Percentiles rank a stretch among this genome's conserved stretches.
Evolutionary conservation across 1,140 invertebrate genomes (phyloP).

Genomic region (Holcopasites calliopsidis): DNA sequence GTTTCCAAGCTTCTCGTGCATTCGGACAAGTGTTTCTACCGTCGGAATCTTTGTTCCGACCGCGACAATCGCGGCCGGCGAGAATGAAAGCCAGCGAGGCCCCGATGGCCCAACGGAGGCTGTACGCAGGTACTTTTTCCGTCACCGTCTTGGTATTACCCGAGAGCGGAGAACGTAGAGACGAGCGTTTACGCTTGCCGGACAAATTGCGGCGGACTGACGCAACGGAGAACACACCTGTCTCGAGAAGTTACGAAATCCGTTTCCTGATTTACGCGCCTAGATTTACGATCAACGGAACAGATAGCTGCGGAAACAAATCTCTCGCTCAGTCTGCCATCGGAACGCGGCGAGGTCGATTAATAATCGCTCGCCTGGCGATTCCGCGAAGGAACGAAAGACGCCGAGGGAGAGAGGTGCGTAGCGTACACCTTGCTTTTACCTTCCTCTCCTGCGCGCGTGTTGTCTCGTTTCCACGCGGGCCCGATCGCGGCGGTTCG

Average conservation of each 20-base stretch:
- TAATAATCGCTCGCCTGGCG: constrained; percentile 1
- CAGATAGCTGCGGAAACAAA: constrained; percentile 23
- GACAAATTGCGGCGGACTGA: constrained; percentile 59
- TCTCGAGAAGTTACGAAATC: constrained; percentile 64
- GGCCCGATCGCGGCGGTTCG: constrained; percentile 18
- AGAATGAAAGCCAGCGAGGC: background rate
- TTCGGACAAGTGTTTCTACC: background rate
- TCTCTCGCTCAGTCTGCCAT: background rate
- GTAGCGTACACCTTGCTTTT: background rate
- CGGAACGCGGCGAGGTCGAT: background rate
- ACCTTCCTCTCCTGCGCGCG: background rate
- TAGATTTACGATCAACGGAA: constrained; percentile 20
- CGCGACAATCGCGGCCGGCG: constrained; percentile 1
- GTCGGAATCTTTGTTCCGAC: constrained; percentile 40
- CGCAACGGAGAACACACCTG: constrained; percentile 61
- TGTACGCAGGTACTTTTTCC: constrained; percentile 38
- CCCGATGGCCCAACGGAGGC: constrained; percentile 9
- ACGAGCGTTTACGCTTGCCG: constrained; percentile 6
- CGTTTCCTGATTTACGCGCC: constrained; percentile 46
- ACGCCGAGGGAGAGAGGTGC: background rate
- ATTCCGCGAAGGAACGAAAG: background rate
- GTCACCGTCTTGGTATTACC: constrained; percentile 37
- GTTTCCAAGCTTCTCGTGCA: too few species aligned
- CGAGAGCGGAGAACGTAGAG: constrained; percentile 22
- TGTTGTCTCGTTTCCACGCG: background rate